A percentile compares a stretch with the other conserved stretches of the same genome.
These are phyloP conservation scores for Sebastes iracundus DNA, from an alignment of 2,797 vertebrate species.

Conservation along the genomic window DNA sequence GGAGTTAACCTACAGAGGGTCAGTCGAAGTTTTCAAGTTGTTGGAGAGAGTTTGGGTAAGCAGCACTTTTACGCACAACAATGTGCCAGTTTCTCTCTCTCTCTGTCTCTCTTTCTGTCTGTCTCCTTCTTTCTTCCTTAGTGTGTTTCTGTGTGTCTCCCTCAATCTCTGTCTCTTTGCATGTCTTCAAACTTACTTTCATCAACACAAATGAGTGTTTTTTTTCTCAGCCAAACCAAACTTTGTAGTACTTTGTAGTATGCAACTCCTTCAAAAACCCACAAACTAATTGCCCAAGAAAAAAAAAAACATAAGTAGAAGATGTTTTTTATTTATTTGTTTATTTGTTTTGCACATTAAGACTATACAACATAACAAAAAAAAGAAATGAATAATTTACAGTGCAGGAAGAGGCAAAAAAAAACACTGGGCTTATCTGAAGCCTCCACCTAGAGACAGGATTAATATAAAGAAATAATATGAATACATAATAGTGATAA, in stretches of 20 bases:
- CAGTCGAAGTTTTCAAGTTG: constrained; percentile 48
- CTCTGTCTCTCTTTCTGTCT: not conserved
- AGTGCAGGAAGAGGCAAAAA: no score
- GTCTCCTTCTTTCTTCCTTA: not conserved
- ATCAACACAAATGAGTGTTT: not conserved
- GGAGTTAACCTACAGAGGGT: constrained; percentile 51
- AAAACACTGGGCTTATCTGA: no score
- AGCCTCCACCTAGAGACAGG: no score
- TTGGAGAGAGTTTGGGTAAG: constrained; percentile 68
- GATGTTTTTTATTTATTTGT: no score
- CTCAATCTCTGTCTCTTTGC: not conserved
- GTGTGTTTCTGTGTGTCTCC: not conserved
- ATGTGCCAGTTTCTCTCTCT: not conserved
- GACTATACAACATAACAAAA: no score
- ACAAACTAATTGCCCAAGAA: not conserved
- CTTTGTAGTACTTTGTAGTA: not conserved
- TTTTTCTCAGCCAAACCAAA: not conserved
- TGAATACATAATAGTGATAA: no score
- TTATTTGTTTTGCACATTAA: no score
- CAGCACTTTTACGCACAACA: constrained; percentile 58
- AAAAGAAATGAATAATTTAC: no score
- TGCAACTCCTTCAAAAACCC: not conserved
- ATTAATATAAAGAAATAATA: no score
- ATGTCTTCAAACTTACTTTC: not conserved
- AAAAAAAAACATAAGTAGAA: not conserved